Evolutionary conservation across 2,888 invertebrate genomes (phyloP), one percentile per base, ranked within the genome.

Genomic region (Polymixis flavicincta): DNA sequence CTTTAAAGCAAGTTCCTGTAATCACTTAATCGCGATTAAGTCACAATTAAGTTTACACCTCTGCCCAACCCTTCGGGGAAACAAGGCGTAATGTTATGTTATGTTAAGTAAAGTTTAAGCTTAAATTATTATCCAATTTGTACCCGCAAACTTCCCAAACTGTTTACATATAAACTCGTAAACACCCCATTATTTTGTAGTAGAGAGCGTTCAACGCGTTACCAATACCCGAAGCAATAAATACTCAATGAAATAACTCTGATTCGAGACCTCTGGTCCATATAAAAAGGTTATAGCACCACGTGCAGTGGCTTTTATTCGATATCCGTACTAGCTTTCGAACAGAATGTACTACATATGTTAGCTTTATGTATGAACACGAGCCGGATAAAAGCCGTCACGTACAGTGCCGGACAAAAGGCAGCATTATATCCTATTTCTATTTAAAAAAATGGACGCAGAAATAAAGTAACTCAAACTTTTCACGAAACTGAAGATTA

Each of bases 291-390:
- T 72, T 76, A 81, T 66, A 61, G 37, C 60, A 52, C 69, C 54
- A 37, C 71, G 50, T 73, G 60, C 64, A 74, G 22, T 71, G 55
- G 71, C 68, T 52, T 82, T 68, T 70, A 74, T 22, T 19, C 78
- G 70, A 82, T 82, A 78, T 69, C 61, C 67, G 73, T 57, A 52
- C 75, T 54, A 57, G 48, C 68, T 68, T 78, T 78, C 74, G 65
- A 74, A 78, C 28, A 52, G 22, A 74, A 78, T 69, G 57, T 61
- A 55, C 74, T 61, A 78, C 78, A 78, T 69, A 74, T 82, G 76
- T 73, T 71, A 65, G 71, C 42, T 80, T 81, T 72, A 77, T 77
- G 65, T 76, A 65, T 64, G 71, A 78, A 78, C 69, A 69, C 83
- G 52, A 59, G 37, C 60, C 54, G 72, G 72, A 76, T 74, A 69